Percentiles rank a stretch among this genome's conserved stretches.
These are phyloP conservation scores for Otolemur crassicaudatus DNA, from an alignment of 2,797 vertebrate genomes.

Conservation along the genomic window DNA sequence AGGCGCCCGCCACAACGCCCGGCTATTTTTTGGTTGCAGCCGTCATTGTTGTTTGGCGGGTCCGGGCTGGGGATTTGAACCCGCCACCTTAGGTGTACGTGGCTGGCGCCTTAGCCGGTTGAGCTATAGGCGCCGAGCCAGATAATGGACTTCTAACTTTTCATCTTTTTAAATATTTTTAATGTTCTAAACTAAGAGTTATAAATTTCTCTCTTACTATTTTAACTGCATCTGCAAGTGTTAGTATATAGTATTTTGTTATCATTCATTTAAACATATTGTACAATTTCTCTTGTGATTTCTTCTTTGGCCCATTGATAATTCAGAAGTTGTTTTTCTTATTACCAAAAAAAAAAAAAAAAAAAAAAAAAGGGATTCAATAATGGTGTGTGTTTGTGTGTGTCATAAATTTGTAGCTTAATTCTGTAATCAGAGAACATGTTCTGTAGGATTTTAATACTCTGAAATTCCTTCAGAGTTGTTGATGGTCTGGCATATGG, in stretches of 20 bases:
- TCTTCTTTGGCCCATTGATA: not conserved
- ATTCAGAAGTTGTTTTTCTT: slow-evolving; percentile 48
- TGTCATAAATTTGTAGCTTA: slow-evolving; percentile 6
- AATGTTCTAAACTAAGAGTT: slow-evolving; percentile 8
- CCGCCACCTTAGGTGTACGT: too few relatives aligned
- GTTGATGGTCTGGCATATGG: not conserved
- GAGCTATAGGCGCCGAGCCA: too few relatives aligned
- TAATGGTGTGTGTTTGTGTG: not conserved
- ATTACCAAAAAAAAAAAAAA: slow-evolving; percentile 41
- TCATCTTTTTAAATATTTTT: slow-evolving; percentile 45
- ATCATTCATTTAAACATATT: slow-evolving; percentile 27
- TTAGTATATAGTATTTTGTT: slow-evolving; percentile 24
- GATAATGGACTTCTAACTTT: slow-evolving; percentile 2
- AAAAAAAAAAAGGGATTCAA: not conserved
- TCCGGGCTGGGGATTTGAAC: too few relatives aligned
- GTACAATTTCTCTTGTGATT: not conserved
- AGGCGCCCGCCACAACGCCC: too few relatives aligned
- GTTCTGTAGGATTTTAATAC: slow-evolving; percentile 34
- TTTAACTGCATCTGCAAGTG: not conserved
- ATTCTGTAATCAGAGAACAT: slow-evolving; percentile 1
- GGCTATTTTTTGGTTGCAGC: too few relatives aligned
- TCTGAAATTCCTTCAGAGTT: slow-evolving; percentile 28
- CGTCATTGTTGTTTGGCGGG: too few relatives aligned
- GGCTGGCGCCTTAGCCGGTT: too few relatives aligned
- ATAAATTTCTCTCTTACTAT: not conserved